Evolutionary conservation across 2,113 vertebrate genomes (phyloP).

Genomic region (Camarhynchus parvulus): DNA sequence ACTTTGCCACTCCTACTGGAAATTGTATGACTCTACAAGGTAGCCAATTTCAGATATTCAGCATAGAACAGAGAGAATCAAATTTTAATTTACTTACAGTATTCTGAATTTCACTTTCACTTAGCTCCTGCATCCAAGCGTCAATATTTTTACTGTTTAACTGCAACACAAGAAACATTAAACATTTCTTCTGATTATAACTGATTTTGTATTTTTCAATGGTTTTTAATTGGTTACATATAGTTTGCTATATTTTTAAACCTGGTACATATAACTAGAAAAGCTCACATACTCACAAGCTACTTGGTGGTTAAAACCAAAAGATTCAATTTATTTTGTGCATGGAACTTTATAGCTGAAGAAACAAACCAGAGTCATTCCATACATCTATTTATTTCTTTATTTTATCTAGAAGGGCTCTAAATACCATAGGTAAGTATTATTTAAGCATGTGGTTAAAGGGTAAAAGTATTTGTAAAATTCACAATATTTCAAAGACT

Average conservation of each 20-base stretch:
- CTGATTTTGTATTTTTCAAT: background rate
- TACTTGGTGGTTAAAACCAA: background rate
- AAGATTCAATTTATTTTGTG: background rate
- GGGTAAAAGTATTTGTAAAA: background rate
- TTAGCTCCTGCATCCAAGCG: slow-evolving; percentile 74
- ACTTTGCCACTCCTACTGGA: background rate
- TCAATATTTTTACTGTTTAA: slow-evolving; percentile 45
- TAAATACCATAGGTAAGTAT: background rate
- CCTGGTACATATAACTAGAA: background rate
- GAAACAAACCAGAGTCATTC: background rate
- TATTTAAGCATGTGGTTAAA: background rate
- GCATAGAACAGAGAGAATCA: background rate
- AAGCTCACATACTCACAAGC: background rate
- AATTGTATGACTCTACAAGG: background rate
- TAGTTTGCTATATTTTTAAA: background rate
- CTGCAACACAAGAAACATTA: slow-evolving; percentile 36
- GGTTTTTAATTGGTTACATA: background rate
- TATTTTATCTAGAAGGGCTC: background rate
- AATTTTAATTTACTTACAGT: slow-evolving; percentile 70
- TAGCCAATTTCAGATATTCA: background rate
- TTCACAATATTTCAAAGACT: background rate
- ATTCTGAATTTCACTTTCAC: slow-evolving; percentile 79
- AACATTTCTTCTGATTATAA: background rate
- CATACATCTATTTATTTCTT: background rate
- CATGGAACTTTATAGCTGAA: background rate